Percentiles rank a stretch among this genome's conserved stretches.
Evolutionary conservation across 2,888 invertebrate species (phyloP).

Genomic region (Thymelicus lineola): DNA sequence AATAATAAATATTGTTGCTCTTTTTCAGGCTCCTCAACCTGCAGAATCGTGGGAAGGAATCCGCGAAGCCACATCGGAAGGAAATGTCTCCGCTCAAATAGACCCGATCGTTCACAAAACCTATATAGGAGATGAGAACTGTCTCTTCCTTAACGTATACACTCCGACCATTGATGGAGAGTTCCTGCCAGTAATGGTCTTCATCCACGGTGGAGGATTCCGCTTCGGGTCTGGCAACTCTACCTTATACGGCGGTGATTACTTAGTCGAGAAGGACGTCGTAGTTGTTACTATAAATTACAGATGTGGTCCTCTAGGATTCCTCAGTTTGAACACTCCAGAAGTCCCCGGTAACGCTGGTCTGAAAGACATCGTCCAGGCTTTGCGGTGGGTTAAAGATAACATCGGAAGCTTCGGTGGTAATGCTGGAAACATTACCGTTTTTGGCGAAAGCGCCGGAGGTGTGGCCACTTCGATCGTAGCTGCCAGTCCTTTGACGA

Average conservation of each 20-base stretch:
- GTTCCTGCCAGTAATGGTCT: constrained; percentile 84
- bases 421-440: constrained; percentile 70
- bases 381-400: constrained; percentile 71
- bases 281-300: constrained; percentile 85
- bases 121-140: constrained; percentile 86
- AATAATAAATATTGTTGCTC: background rate
- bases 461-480: constrained; percentile 60
- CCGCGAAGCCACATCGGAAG: constrained; percentile 86
- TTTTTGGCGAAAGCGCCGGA: constrained; percentile 75
- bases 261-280: constrained; percentile 83
- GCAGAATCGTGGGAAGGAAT: constrained; percentile 84
- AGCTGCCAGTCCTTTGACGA: constrained; percentile 70
- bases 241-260: constrained; percentile 78
- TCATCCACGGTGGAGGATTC: constrained; percentile 84
- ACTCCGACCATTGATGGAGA: constrained; percentile 83
- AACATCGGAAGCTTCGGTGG: constrained; percentile 77
- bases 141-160: constrained; percentile 88
- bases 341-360: constrained; percentile 80
- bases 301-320: constrained; percentile 77
- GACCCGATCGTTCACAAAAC: constrained; percentile 68
- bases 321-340: constrained; percentile 72
- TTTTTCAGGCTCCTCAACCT: constrained; percentile 84
- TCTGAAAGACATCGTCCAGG: constrained; percentile 71
- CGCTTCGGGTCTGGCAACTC: constrained; percentile 81
- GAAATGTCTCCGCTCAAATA: constrained; percentile 86